These are phyloP conservation scores for Pocillopora verrucosa DNA, from an alignment of 64 coral and sea anemone species.

Conservation along the genomic window DNA sequence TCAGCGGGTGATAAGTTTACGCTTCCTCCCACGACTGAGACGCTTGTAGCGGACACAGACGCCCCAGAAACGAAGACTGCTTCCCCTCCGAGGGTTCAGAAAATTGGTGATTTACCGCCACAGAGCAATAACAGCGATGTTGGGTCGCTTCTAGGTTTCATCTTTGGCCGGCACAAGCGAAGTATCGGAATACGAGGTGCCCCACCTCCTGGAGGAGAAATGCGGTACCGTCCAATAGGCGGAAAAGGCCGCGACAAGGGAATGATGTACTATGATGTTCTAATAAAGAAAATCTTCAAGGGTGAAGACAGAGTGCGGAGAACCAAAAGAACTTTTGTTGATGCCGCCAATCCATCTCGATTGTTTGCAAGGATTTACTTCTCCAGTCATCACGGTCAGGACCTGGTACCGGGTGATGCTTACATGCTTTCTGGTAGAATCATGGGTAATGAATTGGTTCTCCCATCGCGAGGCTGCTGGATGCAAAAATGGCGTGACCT, in stretches of 20 bases:
- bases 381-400: neutral
- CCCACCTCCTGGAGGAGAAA: neutral
- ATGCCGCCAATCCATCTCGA: conserved; percentile 26
- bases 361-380: conserved; percentile 22
- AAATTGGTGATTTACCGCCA: neutral
- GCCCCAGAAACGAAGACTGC: neutral
- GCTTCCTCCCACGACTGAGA: neutral
- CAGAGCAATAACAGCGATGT: neutral
- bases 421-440: conserved; percentile 46
- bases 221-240: no score
- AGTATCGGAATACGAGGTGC: neutral
- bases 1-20: neutral
- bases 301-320: conserved; percentile 23
- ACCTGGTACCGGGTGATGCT: neutral
- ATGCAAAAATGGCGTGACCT: conserved; percentile 16
- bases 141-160: neutral
- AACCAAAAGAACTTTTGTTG: conserved; percentile 2
- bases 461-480: neutral
- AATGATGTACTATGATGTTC: conserved; percentile 41
- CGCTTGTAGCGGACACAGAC: neutral
- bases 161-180: conserved; percentile 7
- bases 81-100: neutral
- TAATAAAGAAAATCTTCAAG: conserved; percentile 35
- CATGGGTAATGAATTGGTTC: conserved; percentile 1
- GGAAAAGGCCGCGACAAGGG: neutral